A percentile compares a stretch with the other conserved stretches of the same genome.
These are phyloP conservation scores for Protobothrops flavoviridis DNA, from an alignment of 2,113 vertebrate genomes.

Conservation along the genomic window DNA sequence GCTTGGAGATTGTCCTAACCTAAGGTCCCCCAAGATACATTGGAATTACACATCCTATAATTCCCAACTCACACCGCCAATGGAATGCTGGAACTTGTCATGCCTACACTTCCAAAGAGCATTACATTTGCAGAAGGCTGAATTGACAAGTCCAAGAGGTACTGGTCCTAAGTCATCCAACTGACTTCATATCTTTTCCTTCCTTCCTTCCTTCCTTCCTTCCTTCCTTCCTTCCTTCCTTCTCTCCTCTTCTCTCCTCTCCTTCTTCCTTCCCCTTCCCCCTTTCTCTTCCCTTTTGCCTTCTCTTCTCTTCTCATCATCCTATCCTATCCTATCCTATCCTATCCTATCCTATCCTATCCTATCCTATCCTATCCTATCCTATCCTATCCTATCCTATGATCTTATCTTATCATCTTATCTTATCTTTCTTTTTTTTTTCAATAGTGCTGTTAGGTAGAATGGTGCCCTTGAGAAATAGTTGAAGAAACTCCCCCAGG, in stretches of 20 bases:
- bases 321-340: no score
- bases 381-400: no score
- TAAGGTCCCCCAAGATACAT: not conserved
- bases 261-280: no score
- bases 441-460: not conserved
- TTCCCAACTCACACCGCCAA: not conserved
- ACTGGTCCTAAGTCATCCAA: not conserved
- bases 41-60: not conserved
- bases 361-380: no score
- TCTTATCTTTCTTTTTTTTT: no score
- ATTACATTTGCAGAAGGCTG: not conserved
- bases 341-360: no score
- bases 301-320: no score
- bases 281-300: no score
- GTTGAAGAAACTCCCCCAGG: not conserved
- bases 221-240: no score
- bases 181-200: not conserved
- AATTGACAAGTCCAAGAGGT: not conserved
- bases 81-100: not conserved
- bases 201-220: not conserved
- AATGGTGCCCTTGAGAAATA: not conserved
- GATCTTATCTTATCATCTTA: no score
- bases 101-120: not conserved
- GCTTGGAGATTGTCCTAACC: not conserved
- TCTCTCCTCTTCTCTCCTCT: no score